These are phyloP conservation scores for Catocala nupta DNA, from an alignment of 2,888 invertebrate species.

Conservation along the genomic window DNA sequence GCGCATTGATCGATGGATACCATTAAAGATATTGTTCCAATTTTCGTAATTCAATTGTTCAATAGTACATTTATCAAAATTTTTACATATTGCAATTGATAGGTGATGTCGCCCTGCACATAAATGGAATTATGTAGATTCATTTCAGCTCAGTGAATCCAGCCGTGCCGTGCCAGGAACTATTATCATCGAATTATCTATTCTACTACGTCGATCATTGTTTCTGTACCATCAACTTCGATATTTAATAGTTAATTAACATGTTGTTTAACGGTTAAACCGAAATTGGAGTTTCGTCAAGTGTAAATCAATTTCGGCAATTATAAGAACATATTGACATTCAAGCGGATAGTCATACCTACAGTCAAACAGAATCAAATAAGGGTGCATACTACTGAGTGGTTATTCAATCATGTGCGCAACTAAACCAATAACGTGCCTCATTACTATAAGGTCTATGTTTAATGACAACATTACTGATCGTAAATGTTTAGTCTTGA, in stretches of 20 bases:
- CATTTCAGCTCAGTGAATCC: constrained; percentile 54
- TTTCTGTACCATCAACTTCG: constrained; percentile 20
- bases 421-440: constrained; percentile 73
- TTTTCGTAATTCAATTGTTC: no score
- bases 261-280: neutral
- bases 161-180: constrained; percentile 30
- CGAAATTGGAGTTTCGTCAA: constrained; percentile 10
- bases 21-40: no score
- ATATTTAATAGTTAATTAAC: neutral
- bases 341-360: constrained; percentile 57
- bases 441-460: constrained; percentile 66
- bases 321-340: constrained; percentile 43
- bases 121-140: constrained; percentile 38
- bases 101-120: constrained; percentile 28
- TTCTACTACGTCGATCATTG: constrained; percentile 26
- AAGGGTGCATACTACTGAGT: constrained; percentile 69
- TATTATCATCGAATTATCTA: constrained; percentile 24
- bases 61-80: constrained; percentile 19
- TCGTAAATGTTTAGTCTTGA: constrained; percentile 29
- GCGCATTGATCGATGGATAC: no score
- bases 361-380: constrained; percentile 52
- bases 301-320: constrained; percentile 11
- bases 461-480: constrained; percentile 24
- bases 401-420: constrained; percentile 66
- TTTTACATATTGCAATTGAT: constrained; percentile 30